Evolutionary conservation across 2,113 vertebrate genomes (phyloP).

Genomic region (Micromys minutus): DNA sequence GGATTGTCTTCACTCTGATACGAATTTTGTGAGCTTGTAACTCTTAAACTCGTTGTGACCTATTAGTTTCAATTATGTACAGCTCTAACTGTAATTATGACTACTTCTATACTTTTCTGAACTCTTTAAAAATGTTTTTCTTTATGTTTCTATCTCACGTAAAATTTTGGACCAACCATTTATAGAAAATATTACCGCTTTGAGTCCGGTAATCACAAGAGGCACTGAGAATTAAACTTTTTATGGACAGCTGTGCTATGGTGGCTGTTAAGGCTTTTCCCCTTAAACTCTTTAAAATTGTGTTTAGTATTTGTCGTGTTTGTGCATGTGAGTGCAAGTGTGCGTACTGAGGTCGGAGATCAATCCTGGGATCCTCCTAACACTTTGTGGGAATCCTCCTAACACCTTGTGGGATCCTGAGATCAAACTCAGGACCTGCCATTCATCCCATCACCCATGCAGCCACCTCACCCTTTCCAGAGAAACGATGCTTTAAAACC

Average conservation of each 20-base stretch:
- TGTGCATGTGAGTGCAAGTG: not conserved
- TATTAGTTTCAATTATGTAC: not conserved
- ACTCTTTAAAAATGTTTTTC: conserved; percentile 13
- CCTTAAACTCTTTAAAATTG: not conserved
- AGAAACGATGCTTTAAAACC: not conserved
- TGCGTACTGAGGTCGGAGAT: not conserved
- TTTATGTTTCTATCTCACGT: not conserved
- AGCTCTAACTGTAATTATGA: conserved; percentile 19
- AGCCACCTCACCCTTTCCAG: too few species aligned
- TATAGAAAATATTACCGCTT: not conserved
- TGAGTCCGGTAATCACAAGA: not conserved
- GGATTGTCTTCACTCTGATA: not conserved
- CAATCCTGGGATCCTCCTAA: not conserved
- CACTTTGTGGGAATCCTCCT: not conserved
- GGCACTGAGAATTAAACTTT: not conserved
- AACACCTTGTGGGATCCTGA: not conserved
- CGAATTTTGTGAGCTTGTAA: conserved; percentile 22
- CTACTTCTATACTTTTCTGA: conserved; percentile 43
- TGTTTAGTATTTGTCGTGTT: not conserved
- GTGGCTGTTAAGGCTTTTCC: not conserved
- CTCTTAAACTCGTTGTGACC: conserved; percentile 21
- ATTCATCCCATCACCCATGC: too few species aligned
- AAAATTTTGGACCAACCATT: not conserved
- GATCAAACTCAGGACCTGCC: not conserved
- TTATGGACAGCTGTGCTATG: not conserved